Conservation (phyloP, 1,140 invertebrate genomes). For the Trinorchestia longiramus region DNA sequence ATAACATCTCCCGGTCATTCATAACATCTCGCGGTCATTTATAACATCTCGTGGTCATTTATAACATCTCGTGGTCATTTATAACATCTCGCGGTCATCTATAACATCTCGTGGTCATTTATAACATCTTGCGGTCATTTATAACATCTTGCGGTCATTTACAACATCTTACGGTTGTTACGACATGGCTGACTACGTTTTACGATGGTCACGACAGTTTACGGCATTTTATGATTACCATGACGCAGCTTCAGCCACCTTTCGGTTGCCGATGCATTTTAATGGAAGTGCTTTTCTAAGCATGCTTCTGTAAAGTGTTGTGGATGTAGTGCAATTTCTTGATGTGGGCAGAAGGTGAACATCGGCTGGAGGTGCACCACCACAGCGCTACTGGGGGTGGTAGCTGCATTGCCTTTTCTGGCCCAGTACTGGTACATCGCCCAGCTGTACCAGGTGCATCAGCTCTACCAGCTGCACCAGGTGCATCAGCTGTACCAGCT, state of each 20-base stretch:
- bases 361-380: conserved; percentile 55
- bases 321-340: neutral
- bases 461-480: no score
- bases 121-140: no score
- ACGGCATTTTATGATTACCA: neutral
- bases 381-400: conserved; percentile 54
- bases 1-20: neutral
- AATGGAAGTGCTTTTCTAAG: neutral
- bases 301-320: neutral
- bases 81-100: neutral
- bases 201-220: neutral
- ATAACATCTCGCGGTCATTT: no score
- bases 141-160: no score
- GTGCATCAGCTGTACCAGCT: neutral
- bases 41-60: no score
- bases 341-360: neutral
- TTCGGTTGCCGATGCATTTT: neutral
- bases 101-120: no score
- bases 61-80: neutral
- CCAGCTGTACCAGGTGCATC: neutral
- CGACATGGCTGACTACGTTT: neutral
- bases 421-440: neutral
- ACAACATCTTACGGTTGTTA: neutral
- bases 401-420: neutral
- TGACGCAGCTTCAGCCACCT: no score